Evolutionary conservation across 2,888 invertebrate species (phyloP).

Genomic region (Drosophila stalkeri): DNA sequence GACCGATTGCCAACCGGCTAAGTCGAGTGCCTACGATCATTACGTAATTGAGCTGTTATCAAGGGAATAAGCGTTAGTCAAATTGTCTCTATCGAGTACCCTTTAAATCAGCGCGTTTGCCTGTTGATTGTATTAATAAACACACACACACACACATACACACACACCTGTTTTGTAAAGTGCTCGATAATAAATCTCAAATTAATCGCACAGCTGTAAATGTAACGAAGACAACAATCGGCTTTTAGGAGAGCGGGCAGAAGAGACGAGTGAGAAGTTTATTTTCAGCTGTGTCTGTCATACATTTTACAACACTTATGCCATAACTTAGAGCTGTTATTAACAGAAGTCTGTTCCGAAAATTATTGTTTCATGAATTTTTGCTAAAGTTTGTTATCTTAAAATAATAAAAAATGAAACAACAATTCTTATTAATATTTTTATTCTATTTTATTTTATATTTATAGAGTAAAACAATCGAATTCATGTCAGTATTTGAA

Average conservation of each 20-base stretch:
- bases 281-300: constrained; percentile 8
- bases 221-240: neutral
- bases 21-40: constrained; percentile 57
- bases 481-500: neutral
- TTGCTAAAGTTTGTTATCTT: neutral
- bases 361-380: neutral
- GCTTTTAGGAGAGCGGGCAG: neutral
- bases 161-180: constrained; percentile 54
- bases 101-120: constrained; percentile 36
- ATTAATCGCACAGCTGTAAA: constrained; percentile 41
- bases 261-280: neutral
- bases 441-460: no score
- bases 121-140: constrained; percentile 44
- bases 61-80: constrained; percentile 23
- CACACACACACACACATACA: constrained; percentile 25
- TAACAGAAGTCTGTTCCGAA: neutral
- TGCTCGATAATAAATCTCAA: constrained; percentile 49
- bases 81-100: constrained; percentile 42
- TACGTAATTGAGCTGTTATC: constrained; percentile 53
- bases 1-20: constrained; percentile 13
- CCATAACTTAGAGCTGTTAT: neutral
- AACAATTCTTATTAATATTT: no score
- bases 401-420: neutral
- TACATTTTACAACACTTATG: constrained; percentile 13
- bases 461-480: neutral